These are phyloP conservation scores for Hybos culiciformis DNA, from an alignment of 2,888 invertebrate genomes.

Conservation along the genomic window DNA sequence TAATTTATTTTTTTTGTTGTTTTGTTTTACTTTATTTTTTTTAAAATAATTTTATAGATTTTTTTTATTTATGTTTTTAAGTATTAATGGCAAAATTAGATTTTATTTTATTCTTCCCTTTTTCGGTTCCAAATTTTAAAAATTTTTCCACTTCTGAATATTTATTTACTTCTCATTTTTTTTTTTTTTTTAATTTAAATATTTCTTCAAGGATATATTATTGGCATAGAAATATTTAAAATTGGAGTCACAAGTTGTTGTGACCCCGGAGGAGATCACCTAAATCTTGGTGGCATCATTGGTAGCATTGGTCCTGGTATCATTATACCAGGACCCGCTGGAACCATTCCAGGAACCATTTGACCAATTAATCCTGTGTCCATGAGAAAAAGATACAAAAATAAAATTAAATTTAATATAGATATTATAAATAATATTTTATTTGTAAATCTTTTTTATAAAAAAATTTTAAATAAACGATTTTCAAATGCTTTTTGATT, in stretches of 20 bases:
- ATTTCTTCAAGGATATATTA: conserved; percentile 27
- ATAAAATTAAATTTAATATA: neutral
- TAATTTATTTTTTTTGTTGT: too few species aligned
- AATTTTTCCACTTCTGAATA: too few species aligned
- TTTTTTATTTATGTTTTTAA: too few species aligned
- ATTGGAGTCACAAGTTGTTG: conserved; percentile 28
- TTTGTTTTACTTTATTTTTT: too few species aligned
- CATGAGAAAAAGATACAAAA: conserved; percentile 5
- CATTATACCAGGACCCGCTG: conserved; percentile 39
- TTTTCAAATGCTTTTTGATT: neutral
- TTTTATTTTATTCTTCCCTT: too few species aligned
- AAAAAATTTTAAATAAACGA: neutral
- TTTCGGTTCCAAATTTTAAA: too few species aligned
- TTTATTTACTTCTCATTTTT: neutral
- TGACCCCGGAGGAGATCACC: conserved; percentile 58
- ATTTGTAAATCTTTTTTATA: neutral
- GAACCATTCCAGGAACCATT: conserved; percentile 29
- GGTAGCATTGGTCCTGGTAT: conserved; percentile 40
- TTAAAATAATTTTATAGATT: too few species aligned
- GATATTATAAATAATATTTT: conserved; percentile 2
- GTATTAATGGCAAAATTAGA: too few species aligned
- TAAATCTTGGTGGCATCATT: conserved; percentile 74
- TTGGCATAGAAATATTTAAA: conserved; percentile 30
- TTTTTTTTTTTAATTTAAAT: neutral
- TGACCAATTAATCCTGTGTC: conserved; percentile 31